Conservation (phyloP, 2,113 vertebrate genomes). For the Castor canadensis region DNA sequence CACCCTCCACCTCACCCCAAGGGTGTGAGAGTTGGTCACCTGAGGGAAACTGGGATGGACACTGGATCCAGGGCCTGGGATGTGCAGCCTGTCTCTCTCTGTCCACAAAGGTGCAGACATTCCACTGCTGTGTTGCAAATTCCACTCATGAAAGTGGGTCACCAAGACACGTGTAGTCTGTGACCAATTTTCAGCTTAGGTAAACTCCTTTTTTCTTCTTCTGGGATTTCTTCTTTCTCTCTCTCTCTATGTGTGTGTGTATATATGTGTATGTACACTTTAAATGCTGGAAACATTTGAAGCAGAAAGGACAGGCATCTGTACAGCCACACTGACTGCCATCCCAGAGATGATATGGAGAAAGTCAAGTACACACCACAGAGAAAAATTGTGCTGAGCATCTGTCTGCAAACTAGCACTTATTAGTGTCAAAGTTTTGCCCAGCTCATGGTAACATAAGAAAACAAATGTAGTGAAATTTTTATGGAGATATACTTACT, state of each 20-base stretch:
- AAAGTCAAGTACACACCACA: neutral
- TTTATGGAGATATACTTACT: neutral
- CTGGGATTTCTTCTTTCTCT: neutral
- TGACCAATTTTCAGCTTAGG: neutral
- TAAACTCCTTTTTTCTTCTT: too few species aligned
- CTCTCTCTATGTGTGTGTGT: neutral
- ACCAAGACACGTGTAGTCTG: neutral
- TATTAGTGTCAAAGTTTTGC: neutral
- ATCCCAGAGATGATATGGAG: neutral
- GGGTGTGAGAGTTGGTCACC: neutral
- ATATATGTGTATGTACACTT: neutral
- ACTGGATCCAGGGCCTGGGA: neutral
- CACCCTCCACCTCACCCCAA: too few species aligned
- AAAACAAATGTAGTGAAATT: neutral
- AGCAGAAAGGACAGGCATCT: neutral
- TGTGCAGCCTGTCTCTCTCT: fast-evolving
- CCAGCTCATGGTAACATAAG: neutral
- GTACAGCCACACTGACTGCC: fast-evolving
- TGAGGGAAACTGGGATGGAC: fast-evolving
- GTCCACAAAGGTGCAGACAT: fast-evolving
- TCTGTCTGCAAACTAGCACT: neutral
- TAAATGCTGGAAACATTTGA: too few species aligned
- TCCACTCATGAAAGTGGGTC: neutral
- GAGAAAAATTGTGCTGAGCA: neutral
- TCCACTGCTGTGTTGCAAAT: too few species aligned